Base-by-base conservation (phyloP, 2,888 invertebrate genomes). In the Abscondita cerata region DNA sequence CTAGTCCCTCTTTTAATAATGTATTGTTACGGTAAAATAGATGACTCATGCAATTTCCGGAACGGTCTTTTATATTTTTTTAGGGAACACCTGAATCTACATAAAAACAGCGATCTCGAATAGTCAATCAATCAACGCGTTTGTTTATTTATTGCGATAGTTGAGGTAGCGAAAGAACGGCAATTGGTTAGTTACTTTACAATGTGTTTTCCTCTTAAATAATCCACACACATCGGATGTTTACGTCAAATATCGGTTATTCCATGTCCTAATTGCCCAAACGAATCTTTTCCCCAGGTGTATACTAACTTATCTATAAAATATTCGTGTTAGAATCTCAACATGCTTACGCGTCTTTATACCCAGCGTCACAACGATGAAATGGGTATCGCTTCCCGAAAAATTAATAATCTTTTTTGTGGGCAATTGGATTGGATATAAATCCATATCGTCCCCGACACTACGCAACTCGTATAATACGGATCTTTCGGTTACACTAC, bases 271-370 rank as follows among this genome's bases (percentile, higher is more conserved):
- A 91, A 78, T 74, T 91, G 89, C 0, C 90, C 90, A 71, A 83
- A 81, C 5, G 79, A 77, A 15, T 88, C 88, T 72, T 86, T 85
- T 13, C 91, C 91, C 89, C 90, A 91, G 0, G 86, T 83, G 73
- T 85, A 90, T 1, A 89, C 87, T 34, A 85, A 80, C 16, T 84
- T 83, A 74, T 90, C 89, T 78, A 58, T 48, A 50, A 25, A 48
- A 48, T 19, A 31, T 12, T 20, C n/a, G 11, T 31, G 1, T 44
- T 44, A 20, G 6, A 15, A 13, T 15, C 11, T 2, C 2, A 50
- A 50, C 12, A 33, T 25, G n/a, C n/a, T n/a, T n/a, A n/a, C n/a
- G n/a, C 3, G 52, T 31, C 36, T 34, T 48, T 48, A 59, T 74
- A 83, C 83, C 85, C 71, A 81, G 78, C 44, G 86, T 85, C 4